phyloP scores from a whole-genome alignment of 64 coral and sea anemone genomes.

The Montipora foliosa region DNA sequence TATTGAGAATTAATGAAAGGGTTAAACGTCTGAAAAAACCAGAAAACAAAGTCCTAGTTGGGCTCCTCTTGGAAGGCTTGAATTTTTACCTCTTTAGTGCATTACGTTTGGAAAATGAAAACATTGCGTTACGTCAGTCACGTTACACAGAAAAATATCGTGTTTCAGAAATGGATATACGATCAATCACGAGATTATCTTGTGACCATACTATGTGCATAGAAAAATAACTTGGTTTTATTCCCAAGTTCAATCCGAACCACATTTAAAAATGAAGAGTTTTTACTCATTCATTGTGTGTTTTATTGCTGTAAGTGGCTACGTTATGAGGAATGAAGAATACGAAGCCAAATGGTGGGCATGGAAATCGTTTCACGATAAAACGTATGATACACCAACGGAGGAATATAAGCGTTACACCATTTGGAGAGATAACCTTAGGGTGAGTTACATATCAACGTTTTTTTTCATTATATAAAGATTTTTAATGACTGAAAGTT shows the following conservation, averaged over 20 bases:
- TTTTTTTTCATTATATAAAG: background rate
- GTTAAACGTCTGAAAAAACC: too few relatives aligned
- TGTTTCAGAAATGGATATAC: too few relatives aligned
- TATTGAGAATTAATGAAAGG: too few relatives aligned
- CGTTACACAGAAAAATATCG: too few relatives aligned
- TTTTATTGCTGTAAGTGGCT: slow-evolving; percentile 44
- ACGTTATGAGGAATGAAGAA: slow-evolving; percentile 52
- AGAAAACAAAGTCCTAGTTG: too few relatives aligned
- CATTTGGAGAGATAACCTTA: slow-evolving; percentile 82
- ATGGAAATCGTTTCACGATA: slow-evolving; percentile 83
- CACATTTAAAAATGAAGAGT: background rate
- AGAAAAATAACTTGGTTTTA: background rate
- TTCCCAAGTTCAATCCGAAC: background rate
- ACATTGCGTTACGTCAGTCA: too few relatives aligned
- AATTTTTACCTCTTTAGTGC: too few relatives aligned
- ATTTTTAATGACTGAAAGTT: background rate
- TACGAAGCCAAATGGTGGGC: slow-evolving; percentile 53
- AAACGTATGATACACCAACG: slow-evolving; percentile 55
- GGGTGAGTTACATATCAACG: slow-evolving; percentile 32
- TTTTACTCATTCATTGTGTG: slow-evolving; percentile 17
- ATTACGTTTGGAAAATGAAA: too few relatives aligned
- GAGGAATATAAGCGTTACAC: slow-evolving; percentile 60
- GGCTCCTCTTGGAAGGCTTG: too few relatives aligned
- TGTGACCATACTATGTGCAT: background rate
- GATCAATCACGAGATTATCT: background rate